Evolutionary conservation across 2,797 vertebrate species (phyloP).

Genomic region (Tokudaia tokunoshimensis): DNA sequence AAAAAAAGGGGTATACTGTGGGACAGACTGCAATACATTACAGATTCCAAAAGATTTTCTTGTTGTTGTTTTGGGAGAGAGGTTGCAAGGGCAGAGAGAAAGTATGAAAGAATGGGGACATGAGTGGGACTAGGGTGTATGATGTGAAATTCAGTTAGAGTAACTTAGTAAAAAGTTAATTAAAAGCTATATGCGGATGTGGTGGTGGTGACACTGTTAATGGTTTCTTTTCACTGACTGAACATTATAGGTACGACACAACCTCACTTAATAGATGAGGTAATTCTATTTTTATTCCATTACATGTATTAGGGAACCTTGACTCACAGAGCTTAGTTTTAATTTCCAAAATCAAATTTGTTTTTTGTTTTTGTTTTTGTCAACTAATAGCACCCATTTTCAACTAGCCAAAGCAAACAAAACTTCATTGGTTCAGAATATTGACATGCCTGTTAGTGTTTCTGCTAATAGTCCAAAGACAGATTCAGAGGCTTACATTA

Average conservation of each 20-base stretch:
- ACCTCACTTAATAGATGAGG: background rate
- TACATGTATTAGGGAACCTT: background rate
- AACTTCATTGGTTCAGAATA: background rate
- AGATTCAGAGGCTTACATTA: background rate
- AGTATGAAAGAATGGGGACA: background rate
- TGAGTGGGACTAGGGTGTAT: background rate
- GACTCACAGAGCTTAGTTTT: background rate
- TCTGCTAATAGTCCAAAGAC: background rate
- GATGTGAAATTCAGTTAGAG: background rate
- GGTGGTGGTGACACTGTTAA: background rate
- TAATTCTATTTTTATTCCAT: background rate
- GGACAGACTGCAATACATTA: background rate
- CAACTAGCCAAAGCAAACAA: background rate
- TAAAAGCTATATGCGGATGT: background rate
- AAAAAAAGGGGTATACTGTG: no score
- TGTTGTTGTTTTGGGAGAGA: background rate
- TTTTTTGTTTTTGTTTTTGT: background rate
- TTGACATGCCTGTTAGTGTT: background rate
- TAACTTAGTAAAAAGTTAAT: background rate
- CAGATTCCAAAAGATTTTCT: background rate
- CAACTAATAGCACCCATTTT: background rate
- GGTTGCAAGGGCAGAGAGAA: background rate
- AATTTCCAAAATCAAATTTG: background rate
- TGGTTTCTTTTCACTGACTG: background rate
- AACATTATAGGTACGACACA: background rate